Evolutionary conservation across 2,797 vertebrate genomes (phyloP).

Genomic region (Poeciliopsis turneri): DNA sequence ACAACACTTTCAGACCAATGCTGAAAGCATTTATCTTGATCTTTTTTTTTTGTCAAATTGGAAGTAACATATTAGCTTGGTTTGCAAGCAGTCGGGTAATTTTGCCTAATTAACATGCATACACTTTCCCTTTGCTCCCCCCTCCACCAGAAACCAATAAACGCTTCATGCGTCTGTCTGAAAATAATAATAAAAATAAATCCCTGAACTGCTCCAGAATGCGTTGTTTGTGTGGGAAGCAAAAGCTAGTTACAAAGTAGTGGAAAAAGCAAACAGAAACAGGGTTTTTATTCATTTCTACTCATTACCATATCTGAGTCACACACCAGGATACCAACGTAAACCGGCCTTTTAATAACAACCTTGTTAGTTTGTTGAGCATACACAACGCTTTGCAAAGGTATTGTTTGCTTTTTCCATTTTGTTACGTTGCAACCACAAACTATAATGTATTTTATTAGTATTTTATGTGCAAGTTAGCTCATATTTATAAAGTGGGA

Average conservation of each 20-base stretch:
- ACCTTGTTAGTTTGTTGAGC: not conserved
- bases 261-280: conserved; percentile 37
- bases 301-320: conserved; percentile 28
- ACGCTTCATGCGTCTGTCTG: conserved; percentile 70
- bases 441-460: not conserved
- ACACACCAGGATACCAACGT: not conserved
- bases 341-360: conserved; percentile 18
- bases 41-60: conserved; percentile 44
- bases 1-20: conserved; percentile 35
- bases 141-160: conserved; percentile 70
- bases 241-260: conserved; percentile 53
- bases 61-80: conserved; percentile 69
- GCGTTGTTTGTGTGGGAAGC: conserved; percentile 63
- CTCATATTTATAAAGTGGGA: not conserved
- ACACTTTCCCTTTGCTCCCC: conserved; percentile 69
- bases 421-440: not conserved
- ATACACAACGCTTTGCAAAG: not conserved
- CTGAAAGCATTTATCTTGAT: conserved; percentile 51
- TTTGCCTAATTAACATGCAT: conserved; percentile 77
- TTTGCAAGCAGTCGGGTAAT: conserved; percentile 74
- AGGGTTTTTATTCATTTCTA: conserved; percentile 9
- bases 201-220: conserved; percentile 69
- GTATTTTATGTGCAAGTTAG: not conserved
- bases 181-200: conserved; percentile 47
- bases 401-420: not conserved